Percentiles rank a stretch among this genome's conserved stretches.
Conservation (phyloP, 1,140 invertebrate species). For the Tribolium castaneum region DNA sequence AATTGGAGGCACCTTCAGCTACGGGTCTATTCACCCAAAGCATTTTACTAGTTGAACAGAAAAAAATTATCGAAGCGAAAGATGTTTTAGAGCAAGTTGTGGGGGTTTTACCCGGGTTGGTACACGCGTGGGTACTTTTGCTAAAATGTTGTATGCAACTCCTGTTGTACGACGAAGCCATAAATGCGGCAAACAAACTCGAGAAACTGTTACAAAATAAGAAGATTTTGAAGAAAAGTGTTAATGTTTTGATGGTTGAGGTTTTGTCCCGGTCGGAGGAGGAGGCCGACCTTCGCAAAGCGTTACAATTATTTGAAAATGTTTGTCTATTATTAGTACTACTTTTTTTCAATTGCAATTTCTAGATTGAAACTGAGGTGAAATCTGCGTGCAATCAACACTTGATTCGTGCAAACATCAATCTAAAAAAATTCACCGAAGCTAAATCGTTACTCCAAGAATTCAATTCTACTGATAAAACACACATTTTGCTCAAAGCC, state of each 20-base stretch:
- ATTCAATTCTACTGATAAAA: neutral
- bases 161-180: conserved; percentile 70
- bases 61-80: conserved; percentile 68
- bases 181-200: conserved; percentile 66
- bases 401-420: conserved; percentile 54
- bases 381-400: conserved; percentile 27
- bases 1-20: conserved; percentile 69
- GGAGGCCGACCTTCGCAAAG: conserved; percentile 67
- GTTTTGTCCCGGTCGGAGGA: conserved; percentile 59
- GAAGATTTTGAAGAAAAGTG: conserved; percentile 50
- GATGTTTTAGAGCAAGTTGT: conserved; percentile 64
- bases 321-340: too few species aligned
- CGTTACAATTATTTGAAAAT: conserved; percentile 62
- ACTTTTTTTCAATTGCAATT: too few species aligned
- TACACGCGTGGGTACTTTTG: conserved; percentile 65
- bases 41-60: conserved; percentile 66
- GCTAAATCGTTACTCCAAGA: conserved; percentile 52
- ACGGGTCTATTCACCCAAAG: conserved; percentile 72
- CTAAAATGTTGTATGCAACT: conserved; percentile 68
- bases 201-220: conserved; percentile 59
- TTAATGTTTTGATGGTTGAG: conserved; percentile 61
- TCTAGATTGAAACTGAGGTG: conserved; percentile 29
- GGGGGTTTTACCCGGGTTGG: conserved; percentile 52
- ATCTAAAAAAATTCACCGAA: conserved; percentile 55
- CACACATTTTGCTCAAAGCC: conserved; percentile 60